Evolutionary conservation across 2,113 vertebrate species (phyloP), one percentile per base, ranked within the genome.

Genomic region (Alexandromys fortis): DNA sequence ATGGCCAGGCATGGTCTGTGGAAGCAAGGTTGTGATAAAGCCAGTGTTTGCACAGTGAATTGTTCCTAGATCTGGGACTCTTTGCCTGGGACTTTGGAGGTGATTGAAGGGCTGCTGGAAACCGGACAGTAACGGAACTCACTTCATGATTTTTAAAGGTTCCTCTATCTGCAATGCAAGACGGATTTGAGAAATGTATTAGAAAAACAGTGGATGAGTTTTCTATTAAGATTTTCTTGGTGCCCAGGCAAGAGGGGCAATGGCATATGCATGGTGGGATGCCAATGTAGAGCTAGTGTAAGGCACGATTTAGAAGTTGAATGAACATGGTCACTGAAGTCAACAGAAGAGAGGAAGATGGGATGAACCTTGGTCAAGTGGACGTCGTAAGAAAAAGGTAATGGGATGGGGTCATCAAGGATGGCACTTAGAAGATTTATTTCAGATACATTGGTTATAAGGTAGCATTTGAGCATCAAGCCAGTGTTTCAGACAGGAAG

Each of bases 401-500:
- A 38, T 83, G 52, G 6, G 21, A 52, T 28, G 52, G 12, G 5
- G 17, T n/a, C 63, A 88, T 92, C 82, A n/a, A 26, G 28, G 8
- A 77, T 73, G 35, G 63, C 0, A 10, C 24, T 33, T 17, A 19
- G 3, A 21, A 47, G 30, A 90, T 42, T 81, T 73, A 49, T 81
- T 94, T 61, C 77, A 77, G 33, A 63, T 78, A 52, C 47, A 26
- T 86, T 79, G 67, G 73, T 91, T 96, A 49, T 61, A 26, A 90
- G 86, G 73, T 10, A 76, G 26, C 22, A 76, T 47, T 94, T 95
- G 35, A 2, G 38, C 26, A 82, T 91, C 14, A 73, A 16, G 4
- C 19, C 90, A 58, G 94, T 12, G 45, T 94, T 86, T 96, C 55
- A 90, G 72, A 24, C 14, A 92, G 73, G 22, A 73, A 91, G 28